Evolutionary conservation across 2,888 invertebrate species (phyloP).

Genomic region (Cataglyphis albicans): DNA sequence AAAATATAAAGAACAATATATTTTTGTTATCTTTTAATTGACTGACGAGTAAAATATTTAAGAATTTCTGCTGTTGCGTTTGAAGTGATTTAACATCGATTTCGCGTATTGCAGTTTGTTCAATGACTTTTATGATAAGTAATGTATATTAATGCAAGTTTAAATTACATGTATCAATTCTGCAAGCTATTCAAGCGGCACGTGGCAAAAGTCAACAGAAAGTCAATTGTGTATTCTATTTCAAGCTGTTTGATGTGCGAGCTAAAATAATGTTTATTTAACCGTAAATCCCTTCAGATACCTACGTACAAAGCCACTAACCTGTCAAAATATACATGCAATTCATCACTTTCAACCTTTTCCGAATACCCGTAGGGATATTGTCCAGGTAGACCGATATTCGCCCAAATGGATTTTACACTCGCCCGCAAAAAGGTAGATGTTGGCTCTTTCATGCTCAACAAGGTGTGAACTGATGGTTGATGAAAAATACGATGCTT

Average conservation of each 20-base stretch:
- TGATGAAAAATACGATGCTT: slow-evolving; percentile 1
- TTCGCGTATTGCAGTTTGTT: not conserved
- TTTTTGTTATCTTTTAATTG: not conserved
- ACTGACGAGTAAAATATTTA: not conserved
- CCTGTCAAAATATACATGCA: slow-evolving; percentile 60
- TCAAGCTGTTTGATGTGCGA: not conserved
- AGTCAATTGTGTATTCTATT: slow-evolving; percentile 1
- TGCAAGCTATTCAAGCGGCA: not conserved
- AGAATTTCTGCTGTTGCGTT: not conserved
- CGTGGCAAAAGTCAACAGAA: not conserved
- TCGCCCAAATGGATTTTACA: slow-evolving; percentile 52
- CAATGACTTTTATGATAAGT: not conserved
- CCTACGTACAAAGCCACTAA: slow-evolving; percentile 10
- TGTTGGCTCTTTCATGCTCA: slow-evolving; percentile 32
- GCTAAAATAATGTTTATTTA: slow-evolving; percentile 23
- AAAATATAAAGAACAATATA: not conserved
- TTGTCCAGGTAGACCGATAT: slow-evolving; percentile 53
- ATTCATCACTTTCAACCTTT: slow-evolving; percentile 30
- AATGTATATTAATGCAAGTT: not conserved
- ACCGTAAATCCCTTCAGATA: not conserved
- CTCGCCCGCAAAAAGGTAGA: not conserved
- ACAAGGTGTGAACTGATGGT: slow-evolving; percentile 47
- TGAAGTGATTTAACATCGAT: not conserved
- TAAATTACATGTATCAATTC: not conserved
- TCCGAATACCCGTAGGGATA: not conserved